Conservation (phyloP, 2,888 invertebrate genomes). For the Pocota personata region DNA sequence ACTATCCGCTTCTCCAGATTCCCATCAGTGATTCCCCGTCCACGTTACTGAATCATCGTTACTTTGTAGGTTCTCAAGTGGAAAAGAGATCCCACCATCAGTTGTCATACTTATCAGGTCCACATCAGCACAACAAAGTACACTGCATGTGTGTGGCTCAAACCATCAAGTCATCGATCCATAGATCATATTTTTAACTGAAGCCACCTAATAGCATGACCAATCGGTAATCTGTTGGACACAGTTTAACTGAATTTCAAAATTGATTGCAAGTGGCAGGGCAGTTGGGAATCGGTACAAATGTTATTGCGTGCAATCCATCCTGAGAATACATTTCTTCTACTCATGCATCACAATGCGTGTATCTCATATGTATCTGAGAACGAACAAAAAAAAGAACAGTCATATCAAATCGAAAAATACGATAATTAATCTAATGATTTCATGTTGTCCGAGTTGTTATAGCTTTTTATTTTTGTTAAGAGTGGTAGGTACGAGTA, state of each 20-base stretch:
- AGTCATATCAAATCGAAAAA: constrained; percentile 69
- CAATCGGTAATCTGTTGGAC: constrained; percentile 70
- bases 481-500: no score
- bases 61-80: constrained; percentile 6
- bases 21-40: background rate
- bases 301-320: constrained; percentile 55
- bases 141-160: constrained; percentile 60
- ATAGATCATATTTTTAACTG: constrained; percentile 45
- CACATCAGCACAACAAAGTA: constrained; percentile 46
- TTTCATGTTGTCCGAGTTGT: constrained; percentile 59
- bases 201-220: constrained; percentile 60
- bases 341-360: background rate
- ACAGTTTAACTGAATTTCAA: constrained; percentile 48
- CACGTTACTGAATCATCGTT: constrained; percentile 13
- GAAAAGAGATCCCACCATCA: constrained; percentile 24
- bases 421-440: constrained; percentile 73
- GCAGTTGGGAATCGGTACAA: constrained; percentile 11
- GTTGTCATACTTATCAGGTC: constrained; percentile 55
- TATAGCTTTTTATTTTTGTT: constrained; percentile 30
- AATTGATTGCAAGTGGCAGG: constrained; percentile 60
- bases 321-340: background rate
- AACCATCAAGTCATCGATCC: constrained; percentile 62
- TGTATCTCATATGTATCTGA: constrained; percentile 22
- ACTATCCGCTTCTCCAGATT: background rate
- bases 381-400: constrained; percentile 5